Evolutionary conservation across 2,888 invertebrate genomes (phyloP).

Genomic region (Octonoba sinensis): DNA sequence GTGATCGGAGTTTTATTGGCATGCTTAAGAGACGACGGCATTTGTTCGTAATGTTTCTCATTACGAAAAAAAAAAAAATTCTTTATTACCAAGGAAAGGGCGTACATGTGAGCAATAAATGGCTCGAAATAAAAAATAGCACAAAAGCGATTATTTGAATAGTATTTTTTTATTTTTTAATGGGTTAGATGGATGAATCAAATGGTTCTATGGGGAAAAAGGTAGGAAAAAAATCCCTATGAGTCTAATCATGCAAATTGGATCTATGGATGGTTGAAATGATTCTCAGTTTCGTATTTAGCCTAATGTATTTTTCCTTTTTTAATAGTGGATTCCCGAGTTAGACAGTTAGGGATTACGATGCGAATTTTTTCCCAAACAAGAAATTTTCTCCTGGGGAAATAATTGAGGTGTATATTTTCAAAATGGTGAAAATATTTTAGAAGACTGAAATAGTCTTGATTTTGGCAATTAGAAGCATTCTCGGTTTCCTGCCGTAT

Average conservation of each 20-base stretch:
- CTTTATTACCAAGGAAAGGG: conserved; percentile 45
- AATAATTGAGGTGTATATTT: conserved; percentile 36
- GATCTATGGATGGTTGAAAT: conserved; percentile 29
- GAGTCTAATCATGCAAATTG: conserved; percentile 58
- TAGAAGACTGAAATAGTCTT: conserved; percentile 6
- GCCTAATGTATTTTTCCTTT: conserved; percentile 51
- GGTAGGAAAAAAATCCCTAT: conserved; percentile 27
- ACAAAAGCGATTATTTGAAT: conserved; percentile 38
- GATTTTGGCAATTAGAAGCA: conserved; percentile 33
- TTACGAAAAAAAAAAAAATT: conserved; percentile 41
- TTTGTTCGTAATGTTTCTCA: conserved; percentile 63
- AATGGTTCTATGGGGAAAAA: conserved; percentile 41
- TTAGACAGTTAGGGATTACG: conserved; percentile 41
- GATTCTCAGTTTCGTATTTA: conserved; percentile 48
- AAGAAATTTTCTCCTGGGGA: conserved; percentile 27
- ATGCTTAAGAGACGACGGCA: conserved; percentile 44
- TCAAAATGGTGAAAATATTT: background rate
- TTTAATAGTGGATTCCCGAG: conserved; percentile 29
- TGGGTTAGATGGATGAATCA: conserved; percentile 35
- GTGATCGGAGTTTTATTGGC: conserved; percentile 56
- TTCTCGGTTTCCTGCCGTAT: background rate
- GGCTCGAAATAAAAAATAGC: conserved; percentile 8
- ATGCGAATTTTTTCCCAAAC: conserved; percentile 25
- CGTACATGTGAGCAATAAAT: conserved; percentile 37
- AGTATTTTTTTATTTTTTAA: conserved; percentile 49